Base-by-base conservation (phyloP, 2,888 invertebrate species). In the Ferdinandea cuprea region DNA sequence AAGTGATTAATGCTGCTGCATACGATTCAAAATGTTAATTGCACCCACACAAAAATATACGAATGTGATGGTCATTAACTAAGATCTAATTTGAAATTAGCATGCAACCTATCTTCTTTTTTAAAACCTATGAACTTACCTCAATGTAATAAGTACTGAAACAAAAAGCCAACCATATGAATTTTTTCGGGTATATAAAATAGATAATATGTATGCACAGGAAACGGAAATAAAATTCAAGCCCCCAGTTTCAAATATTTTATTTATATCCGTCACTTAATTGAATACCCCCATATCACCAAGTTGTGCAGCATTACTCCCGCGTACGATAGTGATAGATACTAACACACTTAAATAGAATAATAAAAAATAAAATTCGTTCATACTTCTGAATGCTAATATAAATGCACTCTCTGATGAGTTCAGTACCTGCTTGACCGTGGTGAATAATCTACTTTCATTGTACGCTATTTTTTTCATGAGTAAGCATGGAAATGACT, bases 141-240 rank as follows among this genome's bases (percentile, higher is more conserved):
- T n/a, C n/a, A n/a, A n/a, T n/a, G n/a, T n/a, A n/a, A n/a, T n/a
- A n/a, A n/a, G n/a, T n/a, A n/a, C n/a, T n/a, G n/a, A n/a, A n/a
- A n/a, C n/a, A n/a, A n/a, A n/a, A n/a, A n/a, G n/a, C n/a, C n/a
- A n/a, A n/a, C n/a, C n/a, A n/a, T n/a, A n/a, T n/a, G n/a, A n/a
- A n/a, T n/a, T n/a, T n/a, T n/a, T n/a, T n/a, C n/a, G 32, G 5
- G 25, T 25, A 25, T 25, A 25, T 25, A 5, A 61, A 68, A 48
- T 30, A 40, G n/a, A n/a, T n/a, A 37, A 56, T 48, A 56, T 19
- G 58, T 44, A 30, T 59, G 19, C 40, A 66, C 77, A 59, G 81
- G 81, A 81, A 81, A 77, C 81, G 81, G 81, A 81, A 66, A 77
- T 71, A 77, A 48, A 61, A 71, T 54, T 32, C 3, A 42, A 52